A percentile compares a stretch with the other conserved stretches of the same genome.
Conservation (phyloP, 2,888 invertebrate species). For the Eremobia ochroleuca region DNA sequence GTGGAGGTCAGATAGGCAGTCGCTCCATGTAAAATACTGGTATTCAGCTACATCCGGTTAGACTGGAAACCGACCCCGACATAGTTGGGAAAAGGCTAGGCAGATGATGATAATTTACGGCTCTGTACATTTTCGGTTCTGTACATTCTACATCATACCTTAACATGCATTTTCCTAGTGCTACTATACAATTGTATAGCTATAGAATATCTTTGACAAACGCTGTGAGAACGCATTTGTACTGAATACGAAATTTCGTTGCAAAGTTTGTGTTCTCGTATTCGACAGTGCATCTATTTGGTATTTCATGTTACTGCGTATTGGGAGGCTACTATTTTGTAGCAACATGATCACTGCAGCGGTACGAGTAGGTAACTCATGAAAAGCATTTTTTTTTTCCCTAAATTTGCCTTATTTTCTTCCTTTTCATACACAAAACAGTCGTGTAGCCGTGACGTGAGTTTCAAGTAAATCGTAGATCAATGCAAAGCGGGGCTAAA, state of each 20-base stretch:
- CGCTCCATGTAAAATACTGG: too few species aligned
- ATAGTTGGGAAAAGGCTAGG: too few species aligned
- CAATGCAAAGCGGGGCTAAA: neutral
- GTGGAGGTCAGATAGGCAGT: too few species aligned
- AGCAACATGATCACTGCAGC: too few species aligned
- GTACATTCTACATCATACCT: neutral
- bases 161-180: neutral
- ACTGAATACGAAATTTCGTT: constrained; percentile 35
- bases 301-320: constrained; percentile 14
- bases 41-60: too few species aligned
- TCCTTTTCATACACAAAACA: too few species aligned
- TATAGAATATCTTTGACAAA: constrained; percentile 19
- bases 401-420: too few species aligned
- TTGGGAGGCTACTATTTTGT: neutral
- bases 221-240: constrained; percentile 19
- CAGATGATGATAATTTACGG: too few species aligned
- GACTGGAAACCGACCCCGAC: too few species aligned
- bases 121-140: neutral
- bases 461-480: neutral
- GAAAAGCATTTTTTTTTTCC: neutral
- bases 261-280: constrained; percentile 20
- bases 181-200: neutral
- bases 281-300: constrained; percentile 29
- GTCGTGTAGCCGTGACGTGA: neutral
- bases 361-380: neutral